These are phyloP conservation scores for Mechanitis messenoides DNA, from an alignment of 2,888 invertebrate species.

Conservation along the genomic window DNA sequence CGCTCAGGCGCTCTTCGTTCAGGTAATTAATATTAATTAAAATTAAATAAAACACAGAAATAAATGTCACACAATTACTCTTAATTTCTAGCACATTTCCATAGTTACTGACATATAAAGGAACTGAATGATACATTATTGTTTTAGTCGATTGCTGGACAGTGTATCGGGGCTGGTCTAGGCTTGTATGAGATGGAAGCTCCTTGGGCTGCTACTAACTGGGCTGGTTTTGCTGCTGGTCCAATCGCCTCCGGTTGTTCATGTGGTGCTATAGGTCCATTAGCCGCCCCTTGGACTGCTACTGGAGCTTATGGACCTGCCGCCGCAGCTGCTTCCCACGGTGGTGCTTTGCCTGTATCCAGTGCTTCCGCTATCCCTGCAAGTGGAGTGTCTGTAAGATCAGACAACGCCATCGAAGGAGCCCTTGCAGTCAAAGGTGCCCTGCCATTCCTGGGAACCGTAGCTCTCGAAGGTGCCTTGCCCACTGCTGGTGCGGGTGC, in stretches of 20 bases:
- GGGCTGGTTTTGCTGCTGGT: constrained; percentile 18
- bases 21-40: constrained; percentile 29
- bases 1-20: constrained; percentile 36
- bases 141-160: constrained; percentile 29
- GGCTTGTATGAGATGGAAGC: constrained; percentile 13
- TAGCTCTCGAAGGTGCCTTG: constrained; percentile 39
- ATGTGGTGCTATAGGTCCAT: constrained; percentile 22
- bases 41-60: not conserved
- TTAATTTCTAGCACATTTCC: not conserved
- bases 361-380: constrained; percentile 38
- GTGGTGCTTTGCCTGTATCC: constrained; percentile 33
- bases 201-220: constrained; percentile 17
- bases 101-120: not conserved
- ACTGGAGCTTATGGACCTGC: constrained; percentile 19
- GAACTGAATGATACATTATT: not conserved
- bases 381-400: constrained; percentile 34
- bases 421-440: constrained; percentile 33
- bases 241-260: constrained; percentile 12
- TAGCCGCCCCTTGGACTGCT: constrained; percentile 10
- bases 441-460: constrained; percentile 38
- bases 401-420: constrained; percentile 42
- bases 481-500: constrained; percentile 41
- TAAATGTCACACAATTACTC: not conserved
- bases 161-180: constrained; percentile 21
- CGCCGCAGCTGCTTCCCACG: constrained; percentile 29